Percentiles rank a stretch among this genome's conserved stretches.
Conservation (phyloP, 2,113 vertebrate species). For the Mola mola region DNA sequence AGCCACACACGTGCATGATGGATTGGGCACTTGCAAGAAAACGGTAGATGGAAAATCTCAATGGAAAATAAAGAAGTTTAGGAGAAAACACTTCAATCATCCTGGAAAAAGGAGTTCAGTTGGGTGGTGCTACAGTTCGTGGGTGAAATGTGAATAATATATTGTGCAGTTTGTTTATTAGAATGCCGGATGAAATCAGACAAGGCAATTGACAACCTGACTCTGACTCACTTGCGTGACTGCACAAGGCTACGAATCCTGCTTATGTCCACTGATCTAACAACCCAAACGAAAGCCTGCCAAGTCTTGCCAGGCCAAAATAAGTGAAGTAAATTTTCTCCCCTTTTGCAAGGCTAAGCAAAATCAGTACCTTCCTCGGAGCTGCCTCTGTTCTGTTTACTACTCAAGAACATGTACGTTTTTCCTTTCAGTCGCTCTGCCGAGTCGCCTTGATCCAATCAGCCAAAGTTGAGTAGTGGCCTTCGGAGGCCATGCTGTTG, state of each 20-base stretch:
- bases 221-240: neutral
- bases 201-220: neutral
- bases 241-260: neutral
- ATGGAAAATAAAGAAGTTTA: too few relatives aligned
- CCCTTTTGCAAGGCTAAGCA: slow-evolving; percentile 5
- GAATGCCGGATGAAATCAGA: neutral
- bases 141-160: neutral
- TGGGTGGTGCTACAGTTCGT: too few relatives aligned
- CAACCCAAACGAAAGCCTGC: slow-evolving; percentile 27
- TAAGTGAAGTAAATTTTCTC: neutral
- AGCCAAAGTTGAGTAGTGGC: slow-evolving; percentile 40
- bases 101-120: too few relatives aligned
- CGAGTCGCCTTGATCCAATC: slow-evolving; percentile 60
- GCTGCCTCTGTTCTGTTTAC: neutral
- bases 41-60: too few relatives aligned
- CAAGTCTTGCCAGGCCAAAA: neutral
- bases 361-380: neutral
- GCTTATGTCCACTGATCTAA: slow-evolving; percentile 1
- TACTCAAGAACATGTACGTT: neutral
- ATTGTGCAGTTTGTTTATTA: neutral
- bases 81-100: too few relatives aligned
- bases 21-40: too few relatives aligned
- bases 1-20: too few relatives aligned
- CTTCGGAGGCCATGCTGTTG: slow-evolving; percentile 40
- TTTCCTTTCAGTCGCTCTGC: slow-evolving; percentile 29